phyloP scores from a whole-genome alignment of 2,797 vertebrate genomes.

The Heteromormyrus szaboi region DNA sequence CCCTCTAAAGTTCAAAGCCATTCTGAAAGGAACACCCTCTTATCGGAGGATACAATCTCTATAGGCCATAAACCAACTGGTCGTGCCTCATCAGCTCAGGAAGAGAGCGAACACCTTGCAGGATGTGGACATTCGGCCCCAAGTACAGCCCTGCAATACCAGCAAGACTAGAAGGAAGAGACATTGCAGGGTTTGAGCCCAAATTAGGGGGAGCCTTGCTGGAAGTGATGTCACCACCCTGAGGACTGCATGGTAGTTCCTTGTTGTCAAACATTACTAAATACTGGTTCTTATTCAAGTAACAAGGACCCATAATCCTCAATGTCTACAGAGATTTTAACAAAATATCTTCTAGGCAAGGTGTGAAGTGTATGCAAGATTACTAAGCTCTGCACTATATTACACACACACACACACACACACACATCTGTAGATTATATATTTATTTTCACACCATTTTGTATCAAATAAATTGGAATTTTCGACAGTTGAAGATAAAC shows the following conservation, averaged over 20 bases:
- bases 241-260: slow-evolving; percentile 35
- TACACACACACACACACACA: not conserved
- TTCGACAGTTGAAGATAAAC: not conserved
- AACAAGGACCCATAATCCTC: not conserved
- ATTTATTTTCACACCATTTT: not conserved
- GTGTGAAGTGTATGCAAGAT: not conserved
- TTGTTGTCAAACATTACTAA: slow-evolving; percentile 27
- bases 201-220: slow-evolving; percentile 27
- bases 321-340: not conserved
- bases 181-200: slow-evolving; percentile 41
- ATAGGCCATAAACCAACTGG: slow-evolving; percentile 19
- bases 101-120: slow-evolving; percentile 54
- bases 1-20: not conserved
- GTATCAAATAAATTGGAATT: not conserved
- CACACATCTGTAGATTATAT: not conserved
- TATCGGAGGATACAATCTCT: slow-evolving; percentile 39
- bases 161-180: slow-evolving; percentile 49
- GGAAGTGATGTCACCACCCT: slow-evolving; percentile 51
- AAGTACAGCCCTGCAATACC: slow-evolving; percentile 37
- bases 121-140: slow-evolving; percentile 47
- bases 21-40: slow-evolving; percentile 3
- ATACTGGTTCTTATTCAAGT: not conserved
- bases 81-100: slow-evolving; percentile 32
- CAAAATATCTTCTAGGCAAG: not conserved
- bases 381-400: not conserved